Base-by-base conservation (phyloP, 2,113 vertebrate species). In the Sinocyclocheilus anshuiensis region DNA sequence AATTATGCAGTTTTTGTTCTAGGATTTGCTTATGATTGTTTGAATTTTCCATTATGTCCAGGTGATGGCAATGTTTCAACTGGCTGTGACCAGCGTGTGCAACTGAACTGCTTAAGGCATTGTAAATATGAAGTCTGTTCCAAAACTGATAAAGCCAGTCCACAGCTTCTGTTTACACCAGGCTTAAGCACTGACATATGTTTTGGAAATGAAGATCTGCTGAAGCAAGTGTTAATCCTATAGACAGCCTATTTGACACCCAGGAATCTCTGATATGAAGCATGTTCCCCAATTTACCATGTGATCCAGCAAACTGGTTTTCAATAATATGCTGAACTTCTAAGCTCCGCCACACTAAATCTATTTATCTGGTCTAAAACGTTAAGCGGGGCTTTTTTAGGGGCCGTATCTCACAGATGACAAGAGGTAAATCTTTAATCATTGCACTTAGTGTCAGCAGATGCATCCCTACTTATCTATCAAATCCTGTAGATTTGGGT, bases 151-250 rank as follows among this genome's bases (percentile, higher is more conserved):
- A 93, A 93, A 93, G 89, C 91, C 89, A 90, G 90, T 91, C 92
- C 91, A 90, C 89, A 90, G 90, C 84, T 92, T 89, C 88, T 94
- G 93, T 94, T 93, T 93, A 92, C 91, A 92, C 83, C 86, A 85
- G 83, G 85, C 91, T 93, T 93, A 94, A 94, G 90, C 91, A 86
- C 89, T 93, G 91, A 94, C 94, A 94, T 93, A 92, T 95, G 91
- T 92, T 94, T 92, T 88, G 87, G 87, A 91, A 94, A 92, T 91
- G 89, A 94, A 92, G 93, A 94, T 93, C 91, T 93, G 93, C 89
- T 86, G 87, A 91, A 90, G 90, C 88, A 84, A 89, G 90, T 33
- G 88, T 92, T 94, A 94, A 95, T 94, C 93, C 92, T 93, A 92
- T 90, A 91, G 91, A 90, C 91, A 94, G 88, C 88, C 89, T 88